Percentiles rank a stretch among this genome's conserved stretches.
These are phyloP conservation scores for Eriosoma lanigerum DNA, from an alignment of 1,140 invertebrate genomes.

Conservation along the genomic window DNA sequence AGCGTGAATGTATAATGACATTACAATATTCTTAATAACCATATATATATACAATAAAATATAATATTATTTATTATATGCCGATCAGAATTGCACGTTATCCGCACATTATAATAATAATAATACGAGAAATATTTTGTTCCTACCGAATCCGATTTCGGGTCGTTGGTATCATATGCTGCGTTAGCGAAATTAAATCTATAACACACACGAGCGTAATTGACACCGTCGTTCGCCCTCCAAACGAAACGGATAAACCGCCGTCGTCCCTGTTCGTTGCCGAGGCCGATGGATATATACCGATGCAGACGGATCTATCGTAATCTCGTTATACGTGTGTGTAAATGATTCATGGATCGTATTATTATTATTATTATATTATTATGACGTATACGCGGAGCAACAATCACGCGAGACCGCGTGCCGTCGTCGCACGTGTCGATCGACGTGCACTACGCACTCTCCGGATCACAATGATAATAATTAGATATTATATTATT, in stretches of 20 bases:
- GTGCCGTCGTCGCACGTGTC: slow-evolving; percentile 2
- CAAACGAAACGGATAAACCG: not conserved
- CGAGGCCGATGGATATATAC: not conserved
- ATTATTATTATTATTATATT: not conserved
- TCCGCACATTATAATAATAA: not conserved
- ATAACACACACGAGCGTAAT: slow-evolving; percentile 15
- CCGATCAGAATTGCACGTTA: no score
- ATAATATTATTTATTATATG: no score
- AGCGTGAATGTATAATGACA: no score
- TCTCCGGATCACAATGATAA: not conserved
- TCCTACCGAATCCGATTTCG: no score
- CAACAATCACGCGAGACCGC: not conserved
- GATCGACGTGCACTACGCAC: not conserved
- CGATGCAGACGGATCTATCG: not conserved
- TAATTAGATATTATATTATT: no score
- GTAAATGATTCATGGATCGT: slow-evolving; percentile 30
- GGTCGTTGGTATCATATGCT: no score
- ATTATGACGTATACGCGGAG: slow-evolving; percentile 16
- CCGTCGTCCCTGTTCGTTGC: not conserved
- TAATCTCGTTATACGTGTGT: slow-evolving; percentile 19
- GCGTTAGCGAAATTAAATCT: slow-evolving; percentile 7
- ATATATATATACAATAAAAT: no score
- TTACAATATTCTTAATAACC: no score
- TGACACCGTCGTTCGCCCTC: not conserved
- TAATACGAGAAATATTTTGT: not conserved